phyloP scores from a whole-genome alignment of 2,888 invertebrate species.

The Scelioninae gen. 2 region DNA sequence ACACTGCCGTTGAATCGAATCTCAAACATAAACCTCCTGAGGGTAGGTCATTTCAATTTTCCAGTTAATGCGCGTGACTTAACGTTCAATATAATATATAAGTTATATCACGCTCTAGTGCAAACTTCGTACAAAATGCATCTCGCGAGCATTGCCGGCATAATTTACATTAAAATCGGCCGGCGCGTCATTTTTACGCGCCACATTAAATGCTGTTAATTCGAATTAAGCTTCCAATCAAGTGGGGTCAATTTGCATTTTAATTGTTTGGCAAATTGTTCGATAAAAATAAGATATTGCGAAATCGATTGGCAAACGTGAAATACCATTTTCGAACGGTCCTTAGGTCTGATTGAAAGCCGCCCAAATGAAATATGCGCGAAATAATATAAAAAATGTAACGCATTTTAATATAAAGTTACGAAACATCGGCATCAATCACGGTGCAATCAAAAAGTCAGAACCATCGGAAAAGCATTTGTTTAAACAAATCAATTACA shows the following conservation, averaged over 20 bases:
- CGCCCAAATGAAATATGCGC: conserved; percentile 28
- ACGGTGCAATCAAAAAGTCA: conserved; percentile 53
- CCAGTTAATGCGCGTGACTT: conserved; percentile 60
- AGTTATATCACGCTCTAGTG: conserved; percentile 52
- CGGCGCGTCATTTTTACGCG: conserved; percentile 34
- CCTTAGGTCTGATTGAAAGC: conserved; percentile 5
- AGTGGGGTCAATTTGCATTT: conserved; percentile 38
- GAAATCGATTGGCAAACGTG: conserved; percentile 5
- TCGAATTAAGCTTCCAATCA: conserved; percentile 32
- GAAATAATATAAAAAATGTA: conserved; percentile 14
- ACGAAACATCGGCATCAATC: conserved; percentile 47
- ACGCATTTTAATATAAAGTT: conserved; percentile 42
- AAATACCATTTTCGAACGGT: too few species aligned
- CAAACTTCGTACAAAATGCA: conserved; percentile 49
- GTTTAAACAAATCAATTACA: conserved; percentile 53
- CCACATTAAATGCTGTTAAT: conserved; percentile 36
- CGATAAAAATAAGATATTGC: conserved; percentile 31
- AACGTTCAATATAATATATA: conserved; percentile 59
- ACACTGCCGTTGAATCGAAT: conserved; percentile 55
- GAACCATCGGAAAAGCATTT: conserved; percentile 50
- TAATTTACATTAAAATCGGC: conserved; percentile 45
- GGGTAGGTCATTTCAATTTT: conserved; percentile 63
- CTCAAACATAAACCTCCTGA: conserved; percentile 60
- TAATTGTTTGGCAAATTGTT: conserved; percentile 29
- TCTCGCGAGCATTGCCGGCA: conserved; percentile 41